Evolutionary conservation across 2,888 invertebrate species (phyloP).

Genomic region (Drosophila mayaguana): DNA sequence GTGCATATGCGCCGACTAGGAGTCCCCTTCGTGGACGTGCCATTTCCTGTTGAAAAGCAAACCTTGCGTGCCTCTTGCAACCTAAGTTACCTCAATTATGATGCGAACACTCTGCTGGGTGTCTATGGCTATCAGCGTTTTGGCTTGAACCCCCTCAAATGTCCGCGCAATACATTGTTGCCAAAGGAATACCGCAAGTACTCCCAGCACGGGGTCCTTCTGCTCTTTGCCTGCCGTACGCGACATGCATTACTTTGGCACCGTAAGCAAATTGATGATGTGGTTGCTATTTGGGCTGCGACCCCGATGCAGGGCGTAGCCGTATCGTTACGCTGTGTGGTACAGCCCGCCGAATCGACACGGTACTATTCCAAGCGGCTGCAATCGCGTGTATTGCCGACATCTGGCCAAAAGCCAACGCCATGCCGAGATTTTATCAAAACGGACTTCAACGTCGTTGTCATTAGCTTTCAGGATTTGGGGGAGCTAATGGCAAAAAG

Average conservation of each 20-base stretch:
- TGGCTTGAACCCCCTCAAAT: conserved; percentile 62
- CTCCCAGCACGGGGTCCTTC: conserved; percentile 56
- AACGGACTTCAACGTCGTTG: conserved; percentile 55
- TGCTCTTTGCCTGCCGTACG: conserved; percentile 69
- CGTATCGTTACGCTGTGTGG: conserved; percentile 60
- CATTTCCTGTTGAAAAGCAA: conserved; percentile 34
- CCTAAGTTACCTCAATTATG: conserved; percentile 31
- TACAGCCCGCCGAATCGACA: conserved; percentile 32
- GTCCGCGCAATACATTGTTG: conserved; percentile 52
- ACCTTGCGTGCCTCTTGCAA: conserved; percentile 30
- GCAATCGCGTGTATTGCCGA: conserved; percentile 35
- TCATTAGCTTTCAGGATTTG: conserved; percentile 58
- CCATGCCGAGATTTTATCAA: conserved; percentile 60
- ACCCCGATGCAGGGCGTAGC: conserved; percentile 50
- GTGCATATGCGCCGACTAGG: conserved; percentile 19
- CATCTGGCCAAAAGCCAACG: neutral
- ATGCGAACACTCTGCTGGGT: conserved; percentile 34
- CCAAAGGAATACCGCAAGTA: conserved; percentile 53
- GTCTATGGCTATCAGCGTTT: conserved; percentile 57
- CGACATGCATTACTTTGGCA: conserved; percentile 59
- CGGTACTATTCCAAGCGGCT: conserved; percentile 51
- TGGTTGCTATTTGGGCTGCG: conserved; percentile 53
- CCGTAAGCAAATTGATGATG: conserved; percentile 40
- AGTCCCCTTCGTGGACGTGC: conserved; percentile 37
- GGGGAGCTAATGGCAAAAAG: conserved; percentile 21